A percentile compares a stretch with the other conserved stretches of the same genome.
Conservation (phyloP, 2,113 vertebrate genomes). For the Sminthopsis crassicaudata region DNA sequence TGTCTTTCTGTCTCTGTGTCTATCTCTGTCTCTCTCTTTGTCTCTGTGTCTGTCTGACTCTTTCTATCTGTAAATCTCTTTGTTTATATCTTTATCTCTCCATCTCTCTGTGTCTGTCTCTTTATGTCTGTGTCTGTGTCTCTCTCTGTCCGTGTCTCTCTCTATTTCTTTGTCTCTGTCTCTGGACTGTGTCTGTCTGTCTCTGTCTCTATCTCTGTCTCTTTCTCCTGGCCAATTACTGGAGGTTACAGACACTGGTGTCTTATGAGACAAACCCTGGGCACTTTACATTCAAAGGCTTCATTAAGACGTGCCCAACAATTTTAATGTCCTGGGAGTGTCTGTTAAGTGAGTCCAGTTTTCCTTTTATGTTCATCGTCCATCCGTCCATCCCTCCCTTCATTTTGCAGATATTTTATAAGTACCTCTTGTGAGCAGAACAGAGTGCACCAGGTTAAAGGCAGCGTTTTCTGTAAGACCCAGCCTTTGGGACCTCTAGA, state of each 20-base stretch:
- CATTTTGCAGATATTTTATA: background rate
- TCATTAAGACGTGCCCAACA: background rate
- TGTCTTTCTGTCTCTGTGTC: background rate
- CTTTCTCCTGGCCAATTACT: background rate
- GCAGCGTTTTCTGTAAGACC: background rate
- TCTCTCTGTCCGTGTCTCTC: no score
- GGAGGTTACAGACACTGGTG: background rate
- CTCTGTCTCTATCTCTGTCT: background rate
- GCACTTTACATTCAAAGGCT: background rate
- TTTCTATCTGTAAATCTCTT: no score
- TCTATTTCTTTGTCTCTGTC: no score
- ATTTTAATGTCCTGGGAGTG: background rate
- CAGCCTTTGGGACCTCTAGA: background rate
- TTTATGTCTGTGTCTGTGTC: no score
- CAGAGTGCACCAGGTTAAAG: background rate
- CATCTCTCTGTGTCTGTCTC: background rate
- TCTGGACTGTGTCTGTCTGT: no score
- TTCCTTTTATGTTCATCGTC: background rate
- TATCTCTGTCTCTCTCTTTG: no score
- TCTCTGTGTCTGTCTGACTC: background rate
- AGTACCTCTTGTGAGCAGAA: background rate
- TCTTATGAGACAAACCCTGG: background rate
- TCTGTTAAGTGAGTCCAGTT: background rate
- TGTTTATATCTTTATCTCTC: rapidly evolving
- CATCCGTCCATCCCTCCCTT: background rate